Evolutionary conservation across 2,797 vertebrate species (phyloP).

Genomic region (Eulemur rubriventer): DNA sequence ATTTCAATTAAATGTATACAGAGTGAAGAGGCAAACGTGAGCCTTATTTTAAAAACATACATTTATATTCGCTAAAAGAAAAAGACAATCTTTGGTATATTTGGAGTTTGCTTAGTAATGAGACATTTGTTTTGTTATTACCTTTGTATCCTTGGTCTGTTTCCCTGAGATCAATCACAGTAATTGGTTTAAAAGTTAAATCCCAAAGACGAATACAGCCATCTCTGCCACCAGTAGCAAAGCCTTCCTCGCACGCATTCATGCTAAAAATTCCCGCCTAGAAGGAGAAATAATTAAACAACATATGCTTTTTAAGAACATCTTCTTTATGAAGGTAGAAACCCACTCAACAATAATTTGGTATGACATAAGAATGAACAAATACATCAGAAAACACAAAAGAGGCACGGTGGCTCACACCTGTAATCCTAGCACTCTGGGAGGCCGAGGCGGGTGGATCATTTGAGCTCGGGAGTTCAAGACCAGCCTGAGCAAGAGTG

Average conservation of each 20-base stretch:
- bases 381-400: slow-evolving; percentile 1
- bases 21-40: background rate
- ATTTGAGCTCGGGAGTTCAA: too few relatives aligned
- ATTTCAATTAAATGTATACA: slow-evolving; percentile 25
- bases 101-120: background rate
- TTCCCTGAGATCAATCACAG: slow-evolving; percentile 99
- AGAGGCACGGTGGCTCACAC: background rate
- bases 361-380: background rate
- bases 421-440: too few relatives aligned
- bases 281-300: slow-evolving; percentile 82
- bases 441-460: too few relatives aligned
- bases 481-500: too few relatives aligned
- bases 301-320: slow-evolving; percentile 29
- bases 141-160: slow-evolving; percentile 99
- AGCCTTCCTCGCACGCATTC: slow-evolving; percentile 99
- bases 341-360: background rate
- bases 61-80: background rate
- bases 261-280: slow-evolving; percentile 99
- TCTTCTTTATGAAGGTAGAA: background rate
- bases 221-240: slow-evolving; percentile 98
- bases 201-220: slow-evolving; percentile 99
- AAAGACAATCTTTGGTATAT: background rate
- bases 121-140: slow-evolving; percentile 83
- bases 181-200: slow-evolving; percentile 99
- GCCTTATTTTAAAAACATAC: background rate